Percentiles rank a stretch among this genome's conserved stretches.
These are phyloP conservation scores for Lindbergichthys nudifrons DNA, from an alignment of 2,797 vertebrate species.

Conservation along the genomic window DNA sequence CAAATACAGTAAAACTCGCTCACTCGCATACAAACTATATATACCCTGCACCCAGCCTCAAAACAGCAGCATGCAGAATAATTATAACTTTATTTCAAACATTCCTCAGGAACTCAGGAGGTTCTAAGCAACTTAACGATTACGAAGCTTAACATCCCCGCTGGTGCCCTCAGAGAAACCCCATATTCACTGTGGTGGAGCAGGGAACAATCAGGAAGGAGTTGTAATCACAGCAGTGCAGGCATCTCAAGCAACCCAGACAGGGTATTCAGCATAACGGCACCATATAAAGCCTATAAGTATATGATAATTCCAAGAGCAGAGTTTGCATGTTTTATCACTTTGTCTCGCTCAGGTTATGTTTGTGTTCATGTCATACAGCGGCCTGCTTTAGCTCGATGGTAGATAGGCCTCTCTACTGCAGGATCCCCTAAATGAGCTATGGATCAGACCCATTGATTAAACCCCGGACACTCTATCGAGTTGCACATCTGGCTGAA, in stretches of 20 bases:
- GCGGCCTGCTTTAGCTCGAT: slow-evolving; percentile 52
- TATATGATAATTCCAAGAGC: slow-evolving; percentile 43
- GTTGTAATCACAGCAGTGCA: slow-evolving; percentile 69
- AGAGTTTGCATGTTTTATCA: slow-evolving; percentile 43
- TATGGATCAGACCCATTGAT: slow-evolving; percentile 81
- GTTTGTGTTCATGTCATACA: slow-evolving; percentile 27
- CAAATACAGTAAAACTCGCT: slow-evolving; percentile 7
- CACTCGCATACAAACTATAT: slow-evolving; percentile 9
- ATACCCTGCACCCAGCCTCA: background rate
- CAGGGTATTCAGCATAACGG: slow-evolving; percentile 41
- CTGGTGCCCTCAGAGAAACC: slow-evolving; percentile 46
- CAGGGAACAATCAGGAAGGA: slow-evolving; percentile 40
- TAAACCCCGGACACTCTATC: slow-evolving; percentile 66
- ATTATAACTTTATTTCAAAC: slow-evolving; percentile 36
- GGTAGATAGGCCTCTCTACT: slow-evolving; percentile 31
- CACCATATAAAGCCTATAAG: slow-evolving; percentile 43
- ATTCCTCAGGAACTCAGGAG: slow-evolving; percentile 48
- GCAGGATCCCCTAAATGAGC: slow-evolving; percentile 77
- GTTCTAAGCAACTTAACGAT: slow-evolving; percentile 52
- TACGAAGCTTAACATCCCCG: slow-evolving; percentile 43
- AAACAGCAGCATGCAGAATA: slow-evolving; percentile 23
- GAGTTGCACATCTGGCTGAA: slow-evolving; percentile 64
- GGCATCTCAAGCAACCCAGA: slow-evolving; percentile 54
- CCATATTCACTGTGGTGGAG: slow-evolving; percentile 48
- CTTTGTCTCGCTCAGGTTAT: slow-evolving; percentile 28